Conservation (phyloP, 2,888 invertebrate species). For the Coleophora deauratella region DNA sequence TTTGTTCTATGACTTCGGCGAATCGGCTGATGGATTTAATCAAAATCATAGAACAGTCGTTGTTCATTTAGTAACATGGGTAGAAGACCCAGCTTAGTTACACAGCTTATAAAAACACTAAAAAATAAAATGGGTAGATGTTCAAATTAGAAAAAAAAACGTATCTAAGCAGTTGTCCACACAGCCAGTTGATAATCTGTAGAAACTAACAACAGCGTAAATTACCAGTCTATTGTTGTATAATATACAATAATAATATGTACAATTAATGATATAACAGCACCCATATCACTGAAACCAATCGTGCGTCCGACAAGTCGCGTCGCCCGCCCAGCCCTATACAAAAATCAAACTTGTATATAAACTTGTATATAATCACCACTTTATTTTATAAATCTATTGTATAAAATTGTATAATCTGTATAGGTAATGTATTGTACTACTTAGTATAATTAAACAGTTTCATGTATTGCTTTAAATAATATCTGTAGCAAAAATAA, state of each 20-base stretch:
- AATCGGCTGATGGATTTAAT: too few relatives aligned
- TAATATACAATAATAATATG: slow-evolving; percentile 66
- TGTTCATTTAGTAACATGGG: too few relatives aligned
- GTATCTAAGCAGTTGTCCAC: slow-evolving; percentile 14
- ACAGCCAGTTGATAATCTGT: slow-evolving; percentile 54
- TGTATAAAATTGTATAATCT: slow-evolving; percentile 47
- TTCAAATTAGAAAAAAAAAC: too few relatives aligned
- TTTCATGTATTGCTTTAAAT: slow-evolving; percentile 50
- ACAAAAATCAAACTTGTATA: slow-evolving; percentile 44
- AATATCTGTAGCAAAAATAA: slow-evolving; percentile 66
- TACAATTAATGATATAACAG: slow-evolving; percentile 69
- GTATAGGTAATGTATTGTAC: slow-evolving; percentile 54
- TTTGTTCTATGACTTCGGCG: too few relatives aligned
- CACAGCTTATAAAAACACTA: too few relatives aligned
- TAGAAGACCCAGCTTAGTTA: too few relatives aligned
- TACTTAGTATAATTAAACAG: slow-evolving; percentile 53
- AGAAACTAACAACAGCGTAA: slow-evolving; percentile 71
- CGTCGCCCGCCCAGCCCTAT: slow-evolving; percentile 51
- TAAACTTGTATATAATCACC: slow-evolving; percentile 61
- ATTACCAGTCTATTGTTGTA: slow-evolving; percentile 72
- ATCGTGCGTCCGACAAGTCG: slow-evolving; percentile 31
- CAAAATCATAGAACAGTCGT: too few relatives aligned
- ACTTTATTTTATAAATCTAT: slow-evolving; percentile 55
- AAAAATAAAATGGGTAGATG: too few relatives aligned
- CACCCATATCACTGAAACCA: slow-evolving; percentile 66